phyloP scores from a whole-genome alignment of 23 tunicate species.

The Halocynthia roretzi region DNA sequence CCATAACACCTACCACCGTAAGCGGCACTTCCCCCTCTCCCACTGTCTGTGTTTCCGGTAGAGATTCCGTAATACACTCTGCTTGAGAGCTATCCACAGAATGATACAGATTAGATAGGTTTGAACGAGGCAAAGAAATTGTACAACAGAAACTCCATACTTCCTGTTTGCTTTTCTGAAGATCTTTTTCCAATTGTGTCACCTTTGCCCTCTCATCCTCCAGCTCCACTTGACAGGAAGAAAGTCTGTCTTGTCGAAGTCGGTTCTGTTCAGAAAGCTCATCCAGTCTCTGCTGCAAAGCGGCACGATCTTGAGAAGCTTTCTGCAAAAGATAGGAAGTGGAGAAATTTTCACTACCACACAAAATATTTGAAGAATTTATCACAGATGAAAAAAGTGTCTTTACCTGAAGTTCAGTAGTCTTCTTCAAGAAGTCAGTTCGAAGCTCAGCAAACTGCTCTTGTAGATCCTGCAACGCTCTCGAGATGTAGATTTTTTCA shows the following conservation, averaged over 20 bases:
- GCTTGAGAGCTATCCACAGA: too few relatives aligned
- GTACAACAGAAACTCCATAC: not conserved
- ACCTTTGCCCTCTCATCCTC: slow-evolving; percentile 11
- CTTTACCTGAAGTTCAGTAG: not conserved
- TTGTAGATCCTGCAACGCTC: slow-evolving; percentile 11
- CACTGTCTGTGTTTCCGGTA: not conserved
- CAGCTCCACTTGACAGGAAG: slow-evolving; percentile 28
- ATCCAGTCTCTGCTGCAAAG: slow-evolving; percentile 15
- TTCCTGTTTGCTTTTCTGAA: not conserved
- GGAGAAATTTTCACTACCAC: too few relatives aligned
- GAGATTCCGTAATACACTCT: too few relatives aligned
- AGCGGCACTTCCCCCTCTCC: not conserved
- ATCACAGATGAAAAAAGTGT: not conserved
- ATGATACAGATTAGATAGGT: too few relatives aligned
- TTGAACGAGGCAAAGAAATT: too few relatives aligned
- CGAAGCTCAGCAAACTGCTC: slow-evolving; percentile 6
- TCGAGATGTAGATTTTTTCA: slow-evolving; percentile 1
- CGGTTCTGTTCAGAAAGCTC: slow-evolving; percentile 14
- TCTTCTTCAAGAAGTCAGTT: slow-evolving; percentile 4
- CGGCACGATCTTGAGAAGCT: slow-evolving; percentile 7
- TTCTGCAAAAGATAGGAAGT: slow-evolving; percentile 2
- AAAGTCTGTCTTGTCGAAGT: slow-evolving; percentile 17
- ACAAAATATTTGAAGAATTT: too few relatives aligned
- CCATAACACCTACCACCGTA: not conserved
- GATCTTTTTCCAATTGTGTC: slow-evolving; percentile 11